Base-by-base conservation (phyloP, 35 echinoderm and acorn worm genomes). In the Lytechinus pictus region DNA sequence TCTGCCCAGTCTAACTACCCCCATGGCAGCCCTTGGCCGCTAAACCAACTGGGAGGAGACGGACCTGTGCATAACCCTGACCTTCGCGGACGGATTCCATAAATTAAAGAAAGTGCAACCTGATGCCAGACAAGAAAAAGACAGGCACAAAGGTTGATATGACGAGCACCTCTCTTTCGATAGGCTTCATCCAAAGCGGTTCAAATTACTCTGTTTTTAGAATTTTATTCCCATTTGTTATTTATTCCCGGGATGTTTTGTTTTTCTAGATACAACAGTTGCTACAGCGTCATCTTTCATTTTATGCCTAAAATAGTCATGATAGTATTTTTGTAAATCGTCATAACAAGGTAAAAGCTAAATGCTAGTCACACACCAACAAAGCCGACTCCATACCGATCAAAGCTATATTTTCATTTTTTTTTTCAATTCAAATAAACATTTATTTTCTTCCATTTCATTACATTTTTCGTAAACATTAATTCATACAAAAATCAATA, bases 61-160 rank as follows among this genome's bases (percentile, higher is more conserved):
- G 54, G 92, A 57, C 92, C 27, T 27, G 27, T 54, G 10, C 28
- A 55, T 93, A 57, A 55, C 92, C 92, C 92, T 93, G 92, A 93
- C 92, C 92, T 93, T 93, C 52, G n/a, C 7, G 27, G 52, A 57
- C 92, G 54, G 55, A 54, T 93, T 93, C 92, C 92, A 93, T 93
- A 93, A 93, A 93, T 93, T 93, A 93, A 93, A 90, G 52, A 90
- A 93, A 93, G 53, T 93, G 92, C 92, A 93, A 93, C 53, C 92
- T 57, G 92, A 93, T 93, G 92, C 92, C 54, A 93, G 92, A 27
- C 55, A 10, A 54, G 27, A 57, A 5, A 44, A 24, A 79, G 66
- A 6, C 66, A 79, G 66, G 66, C 66, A 79, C 66, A 79, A 79
- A 79, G 66, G 66, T 79, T 79, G 66, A 79, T 79, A 79, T 79